Conservation (phyloP, 2,113 vertebrate genomes). For the Anthoscopus minutus region DNA sequence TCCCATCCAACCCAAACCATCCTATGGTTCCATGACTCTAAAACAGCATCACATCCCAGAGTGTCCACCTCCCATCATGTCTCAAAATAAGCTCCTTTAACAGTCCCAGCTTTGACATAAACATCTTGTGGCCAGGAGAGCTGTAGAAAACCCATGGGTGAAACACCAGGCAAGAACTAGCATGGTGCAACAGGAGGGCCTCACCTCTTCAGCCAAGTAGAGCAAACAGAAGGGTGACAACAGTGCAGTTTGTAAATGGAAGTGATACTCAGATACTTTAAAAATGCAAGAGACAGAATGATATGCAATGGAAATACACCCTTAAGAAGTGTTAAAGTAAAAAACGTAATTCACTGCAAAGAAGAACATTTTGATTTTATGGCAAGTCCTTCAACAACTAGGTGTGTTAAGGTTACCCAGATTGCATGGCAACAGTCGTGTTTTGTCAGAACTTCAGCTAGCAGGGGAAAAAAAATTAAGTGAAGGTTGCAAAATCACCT, state of each 20-base stretch:
- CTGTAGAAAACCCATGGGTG: background rate
- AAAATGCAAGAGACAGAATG: background rate
- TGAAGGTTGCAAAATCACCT: background rate
- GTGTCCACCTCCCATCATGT: fast-evolving
- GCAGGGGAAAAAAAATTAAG: background rate
- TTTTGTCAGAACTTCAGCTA: background rate
- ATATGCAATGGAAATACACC: background rate
- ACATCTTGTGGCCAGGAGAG: background rate
- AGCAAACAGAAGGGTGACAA: background rate
- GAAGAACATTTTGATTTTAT: background rate
- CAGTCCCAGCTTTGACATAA: background rate
- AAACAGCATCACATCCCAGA: background rate
- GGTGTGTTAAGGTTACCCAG: background rate
- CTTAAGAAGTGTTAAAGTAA: background rate
- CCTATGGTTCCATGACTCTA: background rate
- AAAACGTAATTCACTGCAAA: background rate
- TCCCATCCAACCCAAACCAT: too few species aligned
- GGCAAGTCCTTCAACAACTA: background rate
- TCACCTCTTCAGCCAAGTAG: fast-evolving
- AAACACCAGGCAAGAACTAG: background rate
- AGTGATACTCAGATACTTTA: background rate
- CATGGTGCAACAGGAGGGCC: fast-evolving
- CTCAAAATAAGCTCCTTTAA: background rate
- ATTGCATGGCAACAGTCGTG: background rate
- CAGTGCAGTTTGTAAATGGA: fast-evolving